Base-by-base conservation (phyloP, 2,113 vertebrate genomes). In the Hemiprocne comata region DNA sequence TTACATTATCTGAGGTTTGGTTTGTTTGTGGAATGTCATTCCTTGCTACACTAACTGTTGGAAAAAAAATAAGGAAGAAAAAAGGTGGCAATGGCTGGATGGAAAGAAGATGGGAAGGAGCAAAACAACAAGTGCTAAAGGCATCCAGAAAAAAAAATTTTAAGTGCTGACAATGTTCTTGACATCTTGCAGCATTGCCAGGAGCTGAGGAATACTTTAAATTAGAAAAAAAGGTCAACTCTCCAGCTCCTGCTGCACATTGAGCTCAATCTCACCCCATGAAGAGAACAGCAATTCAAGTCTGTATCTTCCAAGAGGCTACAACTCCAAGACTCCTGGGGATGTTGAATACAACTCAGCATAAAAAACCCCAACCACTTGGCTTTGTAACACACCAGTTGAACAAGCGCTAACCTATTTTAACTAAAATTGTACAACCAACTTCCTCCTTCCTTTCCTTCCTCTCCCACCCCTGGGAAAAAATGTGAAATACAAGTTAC, bases 401-500 rank as follows among this genome's bases (percentile, higher is more conserved):
- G 34, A 88, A 85, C 74, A 66, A 58, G 5, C 1, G 0, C 55
- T 74, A 93, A 79, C 25, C 9, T 44, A 74, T 31, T 66, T 40
- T 51, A 84, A 89, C 64, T 70, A 74, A 87, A 89, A 90, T 19
- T 57, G 58, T 94, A 69, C 44, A 74, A 76, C 19, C 24, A 71
- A 76, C 73, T 94, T 91, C 83, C 62, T 74, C 54, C n/a, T 96
- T 88, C 36, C 42, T 71, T 84, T 88, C 82, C 79, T 95, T 93
- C 95, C 85, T 93, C 79, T 87, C 48, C 67, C 38, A 89, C 29
- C 57, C 62, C 29, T 77, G n/a, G 51, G 77, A 96, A 95, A 90
- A 89, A 64, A 81, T 0, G 2, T 51, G 69, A 90, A 81, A 91
- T 36, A n/a, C 33, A 71, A 90, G 50, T 67, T 78, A 72, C 17